Evolutionary conservation across 2,888 invertebrate genomes (phyloP).

Genomic region (Heterodera filipjevi): DNA sequence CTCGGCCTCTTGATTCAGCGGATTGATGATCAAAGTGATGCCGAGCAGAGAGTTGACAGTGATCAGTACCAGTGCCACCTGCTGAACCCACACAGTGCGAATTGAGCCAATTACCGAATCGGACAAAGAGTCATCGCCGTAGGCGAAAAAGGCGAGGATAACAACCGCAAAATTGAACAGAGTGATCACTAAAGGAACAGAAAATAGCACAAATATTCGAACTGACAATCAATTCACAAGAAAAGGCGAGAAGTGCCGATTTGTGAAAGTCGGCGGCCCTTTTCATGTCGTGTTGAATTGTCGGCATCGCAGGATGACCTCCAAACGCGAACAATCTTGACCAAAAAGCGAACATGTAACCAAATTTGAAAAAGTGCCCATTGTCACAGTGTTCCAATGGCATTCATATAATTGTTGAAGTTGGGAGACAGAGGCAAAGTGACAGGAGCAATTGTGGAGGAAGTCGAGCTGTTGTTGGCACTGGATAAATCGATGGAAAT

Average conservation of each 20-base stretch:
- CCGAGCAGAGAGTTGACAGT: constrained; percentile 61
- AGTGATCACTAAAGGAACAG: constrained; percentile 19
- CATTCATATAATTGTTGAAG: background rate
- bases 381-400: background rate
- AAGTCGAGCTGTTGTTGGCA: background rate
- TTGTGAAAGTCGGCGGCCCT: constrained; percentile 58
- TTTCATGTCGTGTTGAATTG: constrained; percentile 60
- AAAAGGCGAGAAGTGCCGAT: constrained; percentile 53
- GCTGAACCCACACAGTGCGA: constrained; percentile 42
- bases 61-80: constrained; percentile 57
- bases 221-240: constrained; percentile 40
- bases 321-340: constrained; percentile 42
- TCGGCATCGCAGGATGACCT: constrained; percentile 43
- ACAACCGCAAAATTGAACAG: constrained; percentile 51
- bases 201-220: constrained; percentile 6
- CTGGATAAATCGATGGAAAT: constrained; percentile 33
- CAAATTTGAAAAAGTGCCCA: background rate
- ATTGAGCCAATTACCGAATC: constrained; percentile 47
- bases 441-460: background rate
- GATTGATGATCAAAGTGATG: constrained; percentile 50
- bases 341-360: background rate
- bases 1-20: constrained; percentile 61
- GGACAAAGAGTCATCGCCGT: constrained; percentile 43
- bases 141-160: constrained; percentile 53
- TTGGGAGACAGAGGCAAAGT: background rate